Conservation (phyloP, 2,888 invertebrate genomes). For the Didymodactylos carnosus region DNA sequence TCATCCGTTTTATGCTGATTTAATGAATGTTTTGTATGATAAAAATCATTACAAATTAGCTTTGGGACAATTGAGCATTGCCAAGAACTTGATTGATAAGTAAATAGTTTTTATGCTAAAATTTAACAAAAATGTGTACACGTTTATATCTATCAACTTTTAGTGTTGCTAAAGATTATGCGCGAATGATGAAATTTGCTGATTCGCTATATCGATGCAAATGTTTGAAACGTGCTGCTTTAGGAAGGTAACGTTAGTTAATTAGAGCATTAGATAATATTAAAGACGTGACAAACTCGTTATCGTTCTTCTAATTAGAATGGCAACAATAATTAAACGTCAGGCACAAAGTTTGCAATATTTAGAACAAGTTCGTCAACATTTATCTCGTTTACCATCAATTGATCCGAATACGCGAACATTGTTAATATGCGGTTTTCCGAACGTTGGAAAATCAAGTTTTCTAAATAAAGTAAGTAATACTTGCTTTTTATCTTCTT, state of each 20-base stretch:
- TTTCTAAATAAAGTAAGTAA: constrained; percentile 98
- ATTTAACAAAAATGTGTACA: no score
- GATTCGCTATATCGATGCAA: constrained; percentile 96
- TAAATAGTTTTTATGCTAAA: constrained; percentile 36
- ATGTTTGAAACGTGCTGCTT: constrained; percentile 79
- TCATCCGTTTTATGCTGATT: constrained; percentile 94
- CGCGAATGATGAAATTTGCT: constrained; percentile 78
- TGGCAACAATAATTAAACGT: constrained; percentile 91
- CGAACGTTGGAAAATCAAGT: constrained; percentile 92
- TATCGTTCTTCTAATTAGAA: constrained; percentile 41
- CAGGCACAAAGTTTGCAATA: constrained; percentile 84
- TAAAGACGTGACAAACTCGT: no score
- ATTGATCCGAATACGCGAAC: constrained; percentile 96
- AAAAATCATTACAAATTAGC: constrained; percentile 98
- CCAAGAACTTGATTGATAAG: constrained; percentile 88
- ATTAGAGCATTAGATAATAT: neutral
- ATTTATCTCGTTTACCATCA: constrained; percentile 82
- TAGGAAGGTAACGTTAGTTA: constrained; percentile 47
- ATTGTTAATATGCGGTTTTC: constrained; percentile 90
- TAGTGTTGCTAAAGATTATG: constrained; percentile 89
- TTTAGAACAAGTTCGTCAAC: constrained; percentile 81
- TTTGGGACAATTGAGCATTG: constrained; percentile 85
- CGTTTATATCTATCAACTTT: no score
- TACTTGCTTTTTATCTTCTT: no score
- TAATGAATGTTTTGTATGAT: constrained; percentile 96